Evolutionary conservation across 2,888 invertebrate species (phyloP).

Genomic region (Macaria liturata): DNA sequence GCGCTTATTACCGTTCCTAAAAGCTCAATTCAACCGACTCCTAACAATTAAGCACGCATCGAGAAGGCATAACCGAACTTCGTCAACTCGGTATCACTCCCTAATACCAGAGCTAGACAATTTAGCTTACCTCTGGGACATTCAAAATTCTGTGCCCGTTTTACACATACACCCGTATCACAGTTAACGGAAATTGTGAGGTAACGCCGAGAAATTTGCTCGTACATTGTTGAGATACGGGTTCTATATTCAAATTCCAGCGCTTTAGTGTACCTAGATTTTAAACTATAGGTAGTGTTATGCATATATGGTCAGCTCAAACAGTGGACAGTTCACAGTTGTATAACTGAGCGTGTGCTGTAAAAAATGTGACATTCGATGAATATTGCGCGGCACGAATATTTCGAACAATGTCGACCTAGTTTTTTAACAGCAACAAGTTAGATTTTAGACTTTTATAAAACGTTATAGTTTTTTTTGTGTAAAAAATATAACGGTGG

Average conservation of each 20-base stretch:
- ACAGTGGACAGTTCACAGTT: neutral
- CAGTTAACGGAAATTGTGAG: conserved; percentile 6
- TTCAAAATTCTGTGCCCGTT: conserved; percentile 22
- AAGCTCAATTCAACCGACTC: too few species aligned
- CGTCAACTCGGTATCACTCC: conserved; percentile 13
- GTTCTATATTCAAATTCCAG: conserved; percentile 13
- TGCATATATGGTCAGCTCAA: neutral
- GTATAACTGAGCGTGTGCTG: neutral
- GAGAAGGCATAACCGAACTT: conserved; percentile 15
- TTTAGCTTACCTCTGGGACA: conserved; percentile 19
- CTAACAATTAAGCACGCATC: too few species aligned
- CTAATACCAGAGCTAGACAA: conserved; percentile 14
- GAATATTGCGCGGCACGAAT: neutral
- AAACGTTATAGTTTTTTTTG: too few species aligned
- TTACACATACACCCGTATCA: conserved; percentile 14
- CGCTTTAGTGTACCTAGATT: neutral
- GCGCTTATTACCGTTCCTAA: too few species aligned
- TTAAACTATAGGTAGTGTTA: neutral
- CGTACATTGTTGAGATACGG: conserved; percentile 10
- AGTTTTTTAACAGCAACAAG: conserved; percentile 5
- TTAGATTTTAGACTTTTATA: neutral
- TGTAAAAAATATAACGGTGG: too few species aligned
- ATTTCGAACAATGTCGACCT: neutral
- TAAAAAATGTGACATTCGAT: neutral
- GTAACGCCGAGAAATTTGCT: conserved; percentile 10